Evolutionary conservation across 1,140 invertebrate genomes (phyloP).

Genomic region (Dreissena polymorpha): DNA sequence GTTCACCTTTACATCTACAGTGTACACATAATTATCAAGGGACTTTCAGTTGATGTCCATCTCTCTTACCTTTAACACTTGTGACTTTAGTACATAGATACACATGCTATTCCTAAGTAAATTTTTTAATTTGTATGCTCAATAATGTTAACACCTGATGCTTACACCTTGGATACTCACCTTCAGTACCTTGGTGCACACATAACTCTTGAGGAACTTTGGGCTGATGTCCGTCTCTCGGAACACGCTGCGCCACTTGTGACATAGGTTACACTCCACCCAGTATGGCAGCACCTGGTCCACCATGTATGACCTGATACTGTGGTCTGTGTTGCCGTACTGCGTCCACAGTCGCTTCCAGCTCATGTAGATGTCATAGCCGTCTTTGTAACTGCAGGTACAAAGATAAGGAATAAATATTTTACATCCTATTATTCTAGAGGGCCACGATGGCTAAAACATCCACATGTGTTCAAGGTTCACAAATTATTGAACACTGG

Average conservation of each 20-base stretch:
- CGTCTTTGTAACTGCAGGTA: constrained; percentile 74
- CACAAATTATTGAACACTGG: too few species aligned
- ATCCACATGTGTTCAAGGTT: not conserved
- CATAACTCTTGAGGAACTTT: constrained; percentile 71
- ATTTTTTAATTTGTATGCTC: too few species aligned
- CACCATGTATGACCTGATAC: constrained; percentile 59
- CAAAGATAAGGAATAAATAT: constrained; percentile 5
- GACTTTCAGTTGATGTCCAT: too few species aligned
- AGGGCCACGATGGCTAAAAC: not conserved
- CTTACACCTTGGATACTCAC: not conserved
- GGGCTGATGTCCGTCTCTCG: constrained; percentile 64
- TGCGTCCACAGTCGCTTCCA: constrained; percentile 78
- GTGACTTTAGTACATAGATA: too few species aligned
- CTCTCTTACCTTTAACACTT: too few species aligned
- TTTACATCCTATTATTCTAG: not conserved
- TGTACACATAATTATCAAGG: too few species aligned
- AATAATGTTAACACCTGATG: too few species aligned
- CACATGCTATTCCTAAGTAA: too few species aligned
- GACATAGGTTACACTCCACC: constrained; percentile 76
- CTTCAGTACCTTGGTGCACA: constrained; percentile 64
- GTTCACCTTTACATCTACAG: too few species aligned
- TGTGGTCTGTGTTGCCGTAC: constrained; percentile 72
- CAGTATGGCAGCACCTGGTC: constrained; percentile 79
- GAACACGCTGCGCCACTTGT: constrained; percentile 77
- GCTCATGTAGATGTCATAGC: constrained; percentile 71